phyloP scores from a whole-genome alignment of 92 coral and sea anemone species.

The Porites divaricata region DNA sequence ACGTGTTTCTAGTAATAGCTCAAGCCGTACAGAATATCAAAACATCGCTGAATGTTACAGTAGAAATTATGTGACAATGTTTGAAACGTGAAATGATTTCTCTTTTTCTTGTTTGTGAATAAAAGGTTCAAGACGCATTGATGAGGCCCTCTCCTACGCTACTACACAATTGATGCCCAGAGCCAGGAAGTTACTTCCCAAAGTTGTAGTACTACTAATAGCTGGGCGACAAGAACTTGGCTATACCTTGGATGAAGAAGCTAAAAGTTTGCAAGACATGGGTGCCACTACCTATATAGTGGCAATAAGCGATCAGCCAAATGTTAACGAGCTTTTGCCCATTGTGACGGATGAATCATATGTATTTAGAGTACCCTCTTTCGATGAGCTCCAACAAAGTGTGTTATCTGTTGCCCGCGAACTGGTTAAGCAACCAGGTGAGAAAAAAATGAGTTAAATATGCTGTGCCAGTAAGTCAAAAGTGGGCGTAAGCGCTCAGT shows the following conservation, averaged over 20 bases:
- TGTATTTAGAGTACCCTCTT: slow-evolving; percentile 55
- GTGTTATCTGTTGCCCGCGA: slow-evolving; percentile 37
- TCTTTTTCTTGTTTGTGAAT: too few relatives aligned
- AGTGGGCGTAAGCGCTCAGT: background rate
- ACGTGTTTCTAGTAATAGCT: too few relatives aligned
- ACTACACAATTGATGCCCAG: slow-evolving; percentile 52
- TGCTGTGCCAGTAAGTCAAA: background rate
- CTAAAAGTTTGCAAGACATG: slow-evolving; percentile 58
- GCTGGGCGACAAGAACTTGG: slow-evolving; percentile 60
- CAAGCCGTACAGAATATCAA: too few relatives aligned
- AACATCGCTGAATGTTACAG: too few relatives aligned
- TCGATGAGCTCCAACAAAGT: slow-evolving; percentile 50
- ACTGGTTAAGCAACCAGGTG: slow-evolving; percentile 69
- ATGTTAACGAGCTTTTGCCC: slow-evolving; percentile 52
- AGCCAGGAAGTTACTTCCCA: slow-evolving; percentile 68
- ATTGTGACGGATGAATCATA: slow-evolving; percentile 54
- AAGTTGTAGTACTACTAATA: slow-evolving; percentile 76
- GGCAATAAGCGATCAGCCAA: slow-evolving; percentile 62
- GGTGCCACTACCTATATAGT: slow-evolving; percentile 77
- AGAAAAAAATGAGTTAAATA: background rate
- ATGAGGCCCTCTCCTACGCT: slow-evolving; percentile 68
- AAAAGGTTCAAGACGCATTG: slow-evolving; percentile 55
- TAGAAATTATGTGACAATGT: too few relatives aligned
- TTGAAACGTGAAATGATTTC: too few relatives aligned
- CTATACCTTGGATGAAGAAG: slow-evolving; percentile 37